Percentiles rank a stretch among this genome's conserved stretches.
Evolutionary conservation across 2,888 invertebrate species (phyloP).

Genomic region (Rutpela maculata): DNA sequence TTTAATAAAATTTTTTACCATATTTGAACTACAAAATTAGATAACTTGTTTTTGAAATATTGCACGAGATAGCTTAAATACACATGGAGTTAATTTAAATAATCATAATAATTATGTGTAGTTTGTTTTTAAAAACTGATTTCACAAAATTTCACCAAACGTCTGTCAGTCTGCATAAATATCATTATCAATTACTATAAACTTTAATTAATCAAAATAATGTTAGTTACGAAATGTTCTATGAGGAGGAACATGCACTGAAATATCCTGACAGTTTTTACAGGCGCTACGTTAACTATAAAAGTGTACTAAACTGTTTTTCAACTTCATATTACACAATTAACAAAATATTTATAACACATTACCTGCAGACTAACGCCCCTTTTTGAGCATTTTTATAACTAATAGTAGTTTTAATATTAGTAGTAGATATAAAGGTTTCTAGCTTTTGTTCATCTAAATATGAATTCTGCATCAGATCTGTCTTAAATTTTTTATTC

Average conservation of each 20-base stretch:
- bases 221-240: not conserved
- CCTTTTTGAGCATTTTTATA: not conserved
- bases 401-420: too few species aligned
- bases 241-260: not conserved
- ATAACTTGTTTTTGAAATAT: too few species aligned
- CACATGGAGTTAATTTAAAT: too few species aligned
- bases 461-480: too few species aligned
- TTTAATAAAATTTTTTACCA: not conserved
- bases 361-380: not conserved
- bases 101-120: too few species aligned
- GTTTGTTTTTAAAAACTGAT: too few species aligned
- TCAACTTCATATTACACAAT: not conserved
- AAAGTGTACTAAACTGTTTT: not conserved
- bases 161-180: not conserved
- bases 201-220: not conserved
- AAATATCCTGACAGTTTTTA: not conserved
- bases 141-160: not conserved
- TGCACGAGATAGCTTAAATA: too few species aligned
- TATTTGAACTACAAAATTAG: not conserved
- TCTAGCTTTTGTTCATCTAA: not conserved
- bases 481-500: too few species aligned
- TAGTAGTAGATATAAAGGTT: not conserved
- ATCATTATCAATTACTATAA: not conserved
- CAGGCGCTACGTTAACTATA: not conserved
- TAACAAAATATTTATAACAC: not conserved